phyloP scores from a whole-genome alignment of 2,888 invertebrate species.

The Heliconius ismenius region DNA sequence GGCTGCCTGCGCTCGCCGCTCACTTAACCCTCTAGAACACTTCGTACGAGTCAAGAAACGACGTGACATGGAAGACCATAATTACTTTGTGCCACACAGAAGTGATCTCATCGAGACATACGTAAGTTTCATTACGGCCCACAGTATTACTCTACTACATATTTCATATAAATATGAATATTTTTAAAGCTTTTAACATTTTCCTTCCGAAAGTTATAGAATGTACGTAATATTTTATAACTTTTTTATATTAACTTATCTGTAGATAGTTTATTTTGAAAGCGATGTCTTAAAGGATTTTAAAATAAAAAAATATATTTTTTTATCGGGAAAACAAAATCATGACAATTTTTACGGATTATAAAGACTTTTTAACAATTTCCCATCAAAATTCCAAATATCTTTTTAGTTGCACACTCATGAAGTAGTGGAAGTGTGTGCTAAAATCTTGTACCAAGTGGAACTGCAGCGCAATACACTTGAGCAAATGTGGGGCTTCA shows the following conservation, averaged over 20 bases:
- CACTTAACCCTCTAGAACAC: slow-evolving; percentile 96
- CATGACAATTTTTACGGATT: no score
- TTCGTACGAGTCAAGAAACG: slow-evolving; percentile 97
- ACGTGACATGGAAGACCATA: slow-evolving; percentile 96
- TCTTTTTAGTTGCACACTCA: slow-evolving; percentile 90
- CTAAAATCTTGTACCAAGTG: slow-evolving; percentile 97
- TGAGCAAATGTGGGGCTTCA: slow-evolving; percentile 99
- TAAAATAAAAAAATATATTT: no score
- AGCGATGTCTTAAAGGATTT: not conserved
- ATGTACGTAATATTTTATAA: no score
- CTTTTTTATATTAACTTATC: not conserved
- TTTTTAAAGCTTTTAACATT: not conserved
- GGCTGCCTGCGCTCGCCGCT: slow-evolving; percentile 94
- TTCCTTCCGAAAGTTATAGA: not conserved
- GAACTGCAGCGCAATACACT: slow-evolving; percentile 94
- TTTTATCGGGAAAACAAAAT: no score
- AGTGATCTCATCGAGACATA: slow-evolving; percentile 97
- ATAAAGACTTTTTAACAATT: not conserved
- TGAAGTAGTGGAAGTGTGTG: slow-evolving; percentile 97
- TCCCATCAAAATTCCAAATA: not conserved
- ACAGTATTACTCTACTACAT: not conserved
- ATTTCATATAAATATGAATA: not conserved
- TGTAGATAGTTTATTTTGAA: not conserved
- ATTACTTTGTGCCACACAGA: slow-evolving; percentile 97
- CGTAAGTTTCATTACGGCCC: slow-evolving; percentile 82